Percentiles rank a stretch among this genome's conserved stretches.
Conservation (phyloP, 2,113 vertebrate genomes). For the Chloropsis cyanopogon region DNA sequence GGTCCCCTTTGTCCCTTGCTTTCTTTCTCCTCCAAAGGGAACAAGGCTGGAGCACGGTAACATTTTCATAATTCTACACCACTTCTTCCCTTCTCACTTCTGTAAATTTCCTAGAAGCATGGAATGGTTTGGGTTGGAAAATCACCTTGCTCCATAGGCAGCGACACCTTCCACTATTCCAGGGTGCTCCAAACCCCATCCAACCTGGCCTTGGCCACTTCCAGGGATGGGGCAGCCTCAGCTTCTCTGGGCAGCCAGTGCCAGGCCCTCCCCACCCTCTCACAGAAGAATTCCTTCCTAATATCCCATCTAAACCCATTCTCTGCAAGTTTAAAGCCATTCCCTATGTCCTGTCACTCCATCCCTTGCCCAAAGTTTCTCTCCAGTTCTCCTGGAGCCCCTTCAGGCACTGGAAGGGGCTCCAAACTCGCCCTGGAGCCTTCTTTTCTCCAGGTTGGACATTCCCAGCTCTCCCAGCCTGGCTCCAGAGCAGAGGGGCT, state of each 20-base stretch:
- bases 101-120: too few relatives aligned
- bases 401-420: neutral
- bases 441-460: neutral
- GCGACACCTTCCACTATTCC: neutral
- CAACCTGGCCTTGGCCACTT: neutral
- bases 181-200: fast-evolving
- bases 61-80: neutral
- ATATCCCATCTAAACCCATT: neutral
- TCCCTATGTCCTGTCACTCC: fast-evolving
- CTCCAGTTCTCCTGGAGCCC: neutral
- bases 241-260: fast-evolving
- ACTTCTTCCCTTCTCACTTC: neutral
- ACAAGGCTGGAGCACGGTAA: fast-evolving
- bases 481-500: neutral
- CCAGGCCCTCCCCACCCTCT: fast-evolving
- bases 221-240: neutral
- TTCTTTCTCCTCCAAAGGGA: neutral
- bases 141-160: neutral
- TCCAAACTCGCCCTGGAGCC: fast-evolving
- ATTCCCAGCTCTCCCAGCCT: neutral
- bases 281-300: fast-evolving
- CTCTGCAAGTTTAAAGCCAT: fast-evolving
- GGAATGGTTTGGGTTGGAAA: neutral
- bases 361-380: too few relatives aligned
- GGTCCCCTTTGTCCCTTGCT: neutral